Base-by-base conservation (phyloP, 2,888 invertebrate genomes). In the Trichogramma evanescens region DNA sequence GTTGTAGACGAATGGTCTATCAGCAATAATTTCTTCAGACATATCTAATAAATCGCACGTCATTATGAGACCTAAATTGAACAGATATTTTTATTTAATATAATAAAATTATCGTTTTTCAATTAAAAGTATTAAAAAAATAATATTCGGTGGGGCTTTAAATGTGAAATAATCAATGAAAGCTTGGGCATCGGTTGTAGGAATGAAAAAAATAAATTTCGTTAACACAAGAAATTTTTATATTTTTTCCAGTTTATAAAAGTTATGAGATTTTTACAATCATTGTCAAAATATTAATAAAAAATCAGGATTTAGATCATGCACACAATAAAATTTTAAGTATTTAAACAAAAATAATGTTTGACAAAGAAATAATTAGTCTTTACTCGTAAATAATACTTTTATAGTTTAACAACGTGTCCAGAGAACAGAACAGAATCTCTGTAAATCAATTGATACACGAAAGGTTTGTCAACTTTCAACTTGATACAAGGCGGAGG, bases 1-100 rank as follows among this genome's bases (percentile, higher is more conserved):
- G 5, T 61, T 54, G 64, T 72, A 70, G 45, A 72, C 56, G 66
- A 76, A 78, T n/a, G 77, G 73, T 62, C 69, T 71, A 61, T 77
- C 69, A 26, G 26, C 26, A 26, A 26, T 26, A 26, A 26, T 26
- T 26, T 26, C 26, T 26, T 26, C 26, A 26, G 26, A 26, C 26
- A 26, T 26, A 26, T 26, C 26, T 26, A 26, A 26, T 26, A 26
- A 26, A 26, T 26, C 26, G 26, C 26, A 26, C 26, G 26, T 26
- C 26, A 26, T 26, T 26, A 26, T 26, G 3, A 26, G 26, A 26
- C 26, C 26, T 26, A 26, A 26, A 26, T 26, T 26, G 26, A 26
- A 26, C 26, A 26, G 26, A 26, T 26, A 26, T 26, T 26, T 26
- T 26, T 26, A 26, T 26, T 26, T 26, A 26, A 26, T 26, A 26